Conservation (phyloP, 2,888 invertebrate genomes). For the Drosophila parthenogenetica region DNA sequence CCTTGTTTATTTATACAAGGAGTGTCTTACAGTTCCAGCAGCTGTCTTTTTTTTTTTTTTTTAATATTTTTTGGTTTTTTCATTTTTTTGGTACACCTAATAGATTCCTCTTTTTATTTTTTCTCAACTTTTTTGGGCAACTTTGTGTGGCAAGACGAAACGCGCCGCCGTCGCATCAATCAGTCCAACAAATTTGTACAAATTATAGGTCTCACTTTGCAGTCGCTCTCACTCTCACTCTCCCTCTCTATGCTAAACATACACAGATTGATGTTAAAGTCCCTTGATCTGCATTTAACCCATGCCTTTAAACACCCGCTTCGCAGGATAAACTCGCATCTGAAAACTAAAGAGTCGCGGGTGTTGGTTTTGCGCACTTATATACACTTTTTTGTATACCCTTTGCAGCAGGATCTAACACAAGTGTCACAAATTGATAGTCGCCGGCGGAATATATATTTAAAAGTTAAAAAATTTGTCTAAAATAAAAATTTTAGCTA, state of each 20-base stretch:
- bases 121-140: conserved; percentile 66
- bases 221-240: neutral
- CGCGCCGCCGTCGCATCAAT: conserved; percentile 77
- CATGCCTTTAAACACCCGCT: neutral
- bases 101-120: conserved; percentile 19
- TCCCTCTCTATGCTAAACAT: conserved; percentile 49
- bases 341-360: neutral
- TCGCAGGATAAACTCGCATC: neutral
- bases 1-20: conserved; percentile 5
- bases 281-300: conserved; percentile 1
- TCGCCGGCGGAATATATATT: too few species aligned
- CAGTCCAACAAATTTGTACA: conserved; percentile 77
- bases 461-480: too few species aligned
- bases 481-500: too few species aligned
- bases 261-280: conserved; percentile 56
- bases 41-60: conserved; percentile 47
- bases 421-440: too few species aligned
- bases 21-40: conserved; percentile 31
- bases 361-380: neutral
- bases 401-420: conserved; percentile 9
- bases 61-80: too few species aligned
- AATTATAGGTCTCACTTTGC: conserved; percentile 73
- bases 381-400: neutral
- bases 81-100: conserved; percentile 9
- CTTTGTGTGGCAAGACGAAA: conserved; percentile 63